Base-by-base conservation (phyloP, 2,113 vertebrate species). In the Boleophthalmus pectinirostris region DNA sequence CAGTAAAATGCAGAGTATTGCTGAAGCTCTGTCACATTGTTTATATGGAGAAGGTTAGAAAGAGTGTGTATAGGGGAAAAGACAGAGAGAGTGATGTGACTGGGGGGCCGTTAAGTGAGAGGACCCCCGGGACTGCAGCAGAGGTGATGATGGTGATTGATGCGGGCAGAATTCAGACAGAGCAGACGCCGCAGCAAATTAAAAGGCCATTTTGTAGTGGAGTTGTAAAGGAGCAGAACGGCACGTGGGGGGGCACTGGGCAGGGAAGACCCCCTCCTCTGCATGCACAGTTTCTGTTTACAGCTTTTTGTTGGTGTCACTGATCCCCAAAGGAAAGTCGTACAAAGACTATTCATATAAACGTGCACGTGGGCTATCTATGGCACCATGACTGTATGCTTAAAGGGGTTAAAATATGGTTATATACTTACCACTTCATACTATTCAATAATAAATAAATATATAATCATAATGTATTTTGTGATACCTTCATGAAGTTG, bases 131-230 rank as follows among this genome's bases (percentile, higher is more conserved):
- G 93, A 93, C 69, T 0, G 69, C 77, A 68, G 91, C 83, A 81
- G 70, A 53, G 72, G 83, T 88, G 90, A 92, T 91, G 92, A 94
- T 93, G 91, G 91, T 93, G 92, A 93, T 94, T 93, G 92, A 94
- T 94, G 92, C 84, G 68, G 89, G 80, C 88, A 88, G 85, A 90
- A 87, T 89, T 87, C 92, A 92, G 92, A 93, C 84, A 86, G 87
- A 89, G 83, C 90, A 93, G 92, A 93, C 91, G 80, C 83, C 82
- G 82, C 82, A 91, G 85, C 82, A 94, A 94, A 94, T 94, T 94
- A 94, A 94, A 94, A 93, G 93, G 86, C 93, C 92, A 93, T 94
- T 93, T 94, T 94, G 61, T 64, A 21, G 92, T 92, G 89, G 90
- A 91, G 90, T 93, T 93, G 88, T 92, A 93, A 93, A 93, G 88